Percentiles rank a stretch among this genome's conserved stretches.
These are phyloP conservation scores for Parauchenoglanis punctatus DNA, from an alignment of 2,797 vertebrate species.

Conservation along the genomic window DNA sequence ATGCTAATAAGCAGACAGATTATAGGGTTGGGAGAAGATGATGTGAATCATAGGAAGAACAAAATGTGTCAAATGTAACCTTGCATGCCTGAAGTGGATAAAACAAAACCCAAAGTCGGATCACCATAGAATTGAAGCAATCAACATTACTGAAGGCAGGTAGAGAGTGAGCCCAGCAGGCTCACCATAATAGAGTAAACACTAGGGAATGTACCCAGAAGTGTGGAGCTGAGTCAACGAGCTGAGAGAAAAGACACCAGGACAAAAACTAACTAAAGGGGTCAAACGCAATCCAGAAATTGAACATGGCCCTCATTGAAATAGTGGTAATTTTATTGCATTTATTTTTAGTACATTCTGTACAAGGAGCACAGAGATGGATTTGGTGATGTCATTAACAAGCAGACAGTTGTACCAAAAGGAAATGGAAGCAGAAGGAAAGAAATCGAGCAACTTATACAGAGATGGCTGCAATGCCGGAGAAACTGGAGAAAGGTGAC, in stretches of 20 bases:
- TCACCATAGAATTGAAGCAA: neutral
- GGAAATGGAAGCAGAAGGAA: neutral
- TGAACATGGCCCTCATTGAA: conserved; percentile 8
- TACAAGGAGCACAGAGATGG: neutral
- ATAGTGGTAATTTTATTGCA: neutral
- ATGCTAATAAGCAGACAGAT: neutral
- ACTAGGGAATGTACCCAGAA: conserved; percentile 9
- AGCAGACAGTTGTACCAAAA: neutral
- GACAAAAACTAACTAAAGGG: conserved; percentile 1
- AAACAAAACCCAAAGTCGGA: neutral
- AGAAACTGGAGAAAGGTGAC: conserved; percentile 15
- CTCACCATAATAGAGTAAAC: neutral
- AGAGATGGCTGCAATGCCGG: neutral
- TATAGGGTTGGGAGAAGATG: neutral
- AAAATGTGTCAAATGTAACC: neutral
- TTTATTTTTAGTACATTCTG: conserved; percentile 9
- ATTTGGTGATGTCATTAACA: neutral
- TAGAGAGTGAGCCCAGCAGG: neutral
- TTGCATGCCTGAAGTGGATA: neutral
- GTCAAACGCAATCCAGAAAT: conserved; percentile 13
- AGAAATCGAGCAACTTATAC: neutral
- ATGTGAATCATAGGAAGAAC: neutral
- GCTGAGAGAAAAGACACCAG: conserved; percentile 4
- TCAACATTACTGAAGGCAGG: conserved; percentile 6
- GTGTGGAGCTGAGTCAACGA: conserved; percentile 16